Conservation (phyloP, 1,140 invertebrate genomes). For the Euwallacea fornicatus region DNA sequence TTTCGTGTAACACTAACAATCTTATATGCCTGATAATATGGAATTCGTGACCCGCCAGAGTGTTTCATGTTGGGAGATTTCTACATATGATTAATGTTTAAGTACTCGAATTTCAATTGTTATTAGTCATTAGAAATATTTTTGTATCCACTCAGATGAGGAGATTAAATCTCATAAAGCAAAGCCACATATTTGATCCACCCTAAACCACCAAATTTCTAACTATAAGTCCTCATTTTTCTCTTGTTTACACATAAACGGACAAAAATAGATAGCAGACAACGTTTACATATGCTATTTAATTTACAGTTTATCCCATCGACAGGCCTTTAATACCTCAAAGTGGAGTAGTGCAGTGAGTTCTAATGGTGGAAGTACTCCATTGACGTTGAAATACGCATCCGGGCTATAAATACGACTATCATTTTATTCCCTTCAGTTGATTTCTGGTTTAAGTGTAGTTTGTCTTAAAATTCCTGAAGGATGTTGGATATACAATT, state of each 20-base stretch:
- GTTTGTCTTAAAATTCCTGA: neutral
- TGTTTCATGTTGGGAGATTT: too few species aligned
- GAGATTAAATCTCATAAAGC: neutral
- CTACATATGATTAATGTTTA: too few species aligned
- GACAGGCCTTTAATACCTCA: neutral
- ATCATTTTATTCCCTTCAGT: neutral
- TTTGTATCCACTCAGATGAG: neutral
- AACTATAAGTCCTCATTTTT: neutral
- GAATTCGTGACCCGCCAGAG: too few species aligned
- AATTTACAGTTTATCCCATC: constrained; percentile 2
- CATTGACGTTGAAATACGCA: too few species aligned
- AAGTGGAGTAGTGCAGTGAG: constrained; percentile 12
- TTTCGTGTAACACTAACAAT: too few species aligned
- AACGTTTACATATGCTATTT: neutral
- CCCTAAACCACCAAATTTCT: neutral
- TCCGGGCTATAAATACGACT: neutral
- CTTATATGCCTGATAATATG: too few species aligned
- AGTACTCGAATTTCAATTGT: too few species aligned
- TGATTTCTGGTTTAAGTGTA: neutral
- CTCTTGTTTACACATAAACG: neutral
- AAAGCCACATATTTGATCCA: neutral
- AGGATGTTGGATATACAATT: constrained; percentile 24
- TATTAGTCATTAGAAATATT: too few species aligned
- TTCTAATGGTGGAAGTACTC: neutral
- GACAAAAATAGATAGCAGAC: neutral